Conservation (phyloP, 2,113 vertebrate species). For the Pica pica region DNA sequence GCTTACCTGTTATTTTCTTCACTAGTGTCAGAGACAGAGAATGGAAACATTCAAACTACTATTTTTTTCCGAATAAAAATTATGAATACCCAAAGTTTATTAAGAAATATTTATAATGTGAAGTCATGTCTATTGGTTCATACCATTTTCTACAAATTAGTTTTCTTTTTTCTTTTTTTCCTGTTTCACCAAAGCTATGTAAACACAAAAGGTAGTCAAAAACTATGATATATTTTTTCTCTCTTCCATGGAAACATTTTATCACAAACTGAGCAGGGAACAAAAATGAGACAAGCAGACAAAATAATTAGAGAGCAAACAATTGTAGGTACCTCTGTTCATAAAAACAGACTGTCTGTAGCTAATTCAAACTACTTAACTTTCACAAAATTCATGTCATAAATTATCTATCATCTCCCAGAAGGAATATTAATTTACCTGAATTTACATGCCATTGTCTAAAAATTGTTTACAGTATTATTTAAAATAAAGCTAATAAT, state of each 20-base stretch:
- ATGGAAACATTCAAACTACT: not conserved
- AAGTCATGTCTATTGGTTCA: not conserved
- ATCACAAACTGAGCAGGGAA: not conserved
- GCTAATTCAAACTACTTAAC: constrained; percentile 9
- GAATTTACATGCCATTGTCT: not conserved
- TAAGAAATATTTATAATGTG: not conserved
- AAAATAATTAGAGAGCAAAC: not conserved
- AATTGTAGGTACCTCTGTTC: not conserved
- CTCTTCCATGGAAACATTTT: not conserved
- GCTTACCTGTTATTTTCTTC: not conserved
- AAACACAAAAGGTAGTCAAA: not conserved
- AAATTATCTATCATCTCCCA: not conserved
- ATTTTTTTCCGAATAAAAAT: not conserved
- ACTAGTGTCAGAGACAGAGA: not conserved
- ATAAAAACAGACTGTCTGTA: not conserved
- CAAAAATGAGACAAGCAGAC: not conserved
- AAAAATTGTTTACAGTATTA: not conserved
- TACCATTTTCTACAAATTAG: not conserved
- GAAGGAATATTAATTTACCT: constrained; percentile 3
- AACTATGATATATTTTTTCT: not conserved
- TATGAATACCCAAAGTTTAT: not conserved
- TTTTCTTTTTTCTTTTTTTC: not conserved
- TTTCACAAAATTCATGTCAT: not conserved
- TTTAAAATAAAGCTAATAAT: not conserved
- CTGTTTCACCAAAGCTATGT: not conserved